Evolutionary conservation across 2,888 invertebrate species (phyloP).

Genomic region (Arrhopalites spinosus): DNA sequence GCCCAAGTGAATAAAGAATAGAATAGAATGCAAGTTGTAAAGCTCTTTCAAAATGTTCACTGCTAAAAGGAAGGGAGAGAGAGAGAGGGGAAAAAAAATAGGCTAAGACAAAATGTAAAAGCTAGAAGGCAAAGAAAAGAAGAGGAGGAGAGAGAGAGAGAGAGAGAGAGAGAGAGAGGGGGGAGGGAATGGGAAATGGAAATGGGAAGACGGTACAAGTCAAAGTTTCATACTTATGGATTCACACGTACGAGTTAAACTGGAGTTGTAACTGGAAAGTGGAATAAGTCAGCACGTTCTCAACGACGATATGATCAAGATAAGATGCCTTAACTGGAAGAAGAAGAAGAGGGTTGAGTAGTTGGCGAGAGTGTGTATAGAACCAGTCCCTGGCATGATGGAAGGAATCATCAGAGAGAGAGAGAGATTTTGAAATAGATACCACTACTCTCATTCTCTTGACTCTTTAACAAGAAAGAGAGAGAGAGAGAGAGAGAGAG

Average conservation of each 20-base stretch:
- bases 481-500: not conserved
- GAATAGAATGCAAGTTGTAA: not conserved
- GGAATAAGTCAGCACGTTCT: not conserved
- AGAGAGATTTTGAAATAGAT: constrained; percentile 4
- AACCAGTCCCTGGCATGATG: not conserved
- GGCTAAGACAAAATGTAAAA: constrained; percentile 2
- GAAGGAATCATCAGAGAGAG: not conserved
- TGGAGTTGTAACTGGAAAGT: not conserved
- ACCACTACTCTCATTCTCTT: not conserved
- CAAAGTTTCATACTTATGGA: not conserved
- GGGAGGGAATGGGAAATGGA: not conserved
- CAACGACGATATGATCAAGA: not conserved
- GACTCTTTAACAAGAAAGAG: not conserved
- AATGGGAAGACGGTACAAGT: not conserved
- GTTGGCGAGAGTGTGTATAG: not conserved
- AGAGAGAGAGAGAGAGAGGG: not conserved
- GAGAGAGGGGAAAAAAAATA: constrained; percentile 10
- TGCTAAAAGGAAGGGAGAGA: not conserved
- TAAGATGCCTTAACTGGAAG: not conserved
- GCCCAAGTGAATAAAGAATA: not conserved
- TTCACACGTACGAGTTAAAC: constrained; percentile 7
- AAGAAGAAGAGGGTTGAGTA: not conserved
- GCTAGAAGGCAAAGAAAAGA: not conserved
- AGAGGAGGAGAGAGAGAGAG: not conserved
- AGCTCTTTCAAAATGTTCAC: not conserved